Base-by-base conservation (phyloP, 2,797 vertebrate species). In the Pipistrellus nathusii region DNA sequence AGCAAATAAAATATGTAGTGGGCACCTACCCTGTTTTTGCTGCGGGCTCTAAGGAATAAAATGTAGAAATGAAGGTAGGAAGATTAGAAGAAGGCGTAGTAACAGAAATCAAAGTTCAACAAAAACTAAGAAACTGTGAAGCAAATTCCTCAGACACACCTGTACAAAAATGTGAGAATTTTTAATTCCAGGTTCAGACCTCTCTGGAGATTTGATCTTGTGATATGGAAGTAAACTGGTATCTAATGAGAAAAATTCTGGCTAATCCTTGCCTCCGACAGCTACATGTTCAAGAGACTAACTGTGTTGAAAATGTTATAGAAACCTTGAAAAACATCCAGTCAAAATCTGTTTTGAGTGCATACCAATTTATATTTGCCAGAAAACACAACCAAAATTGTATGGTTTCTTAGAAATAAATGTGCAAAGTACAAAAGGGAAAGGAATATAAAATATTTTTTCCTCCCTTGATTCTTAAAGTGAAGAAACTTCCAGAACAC, bases 351-450 rank as follows among this genome's bases (percentile, higher is more conserved):
- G 25, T 48, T 59, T 72, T 66, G 20, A 85, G 32, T 94, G 59
- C 27, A 93, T 55, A 71, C 23, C 46, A 88, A 73, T 8, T 53
- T 62, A 89, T 0, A 51, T 27, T 81, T 85, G 32, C 59, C 41
- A 69, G 20, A 64, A 23, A 76, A 85, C 32, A 88, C 85, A 78
- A 62, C 5, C 3, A 1, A 83, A 78, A 8, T 69, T 84, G 11
- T 46, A 46, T 83, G 59, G 76, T 38, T 59, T 95, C 78, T 77
- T 94, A 76, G 53, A 73, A 92, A 87, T 57, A 83, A 77, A 35
- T 27, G 46, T 30, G 13, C 35, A 73, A 86, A 53, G 9, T 53
- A 64, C 12, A 89, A 75, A 85, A 48, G 30, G 59, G 76, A 86
- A 93, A 90, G 12, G 76, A 69, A 62, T n/a, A 86, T 1, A 41